Conservation (phyloP, 2,888 invertebrate genomes). For the Euphydryas editha region DNA sequence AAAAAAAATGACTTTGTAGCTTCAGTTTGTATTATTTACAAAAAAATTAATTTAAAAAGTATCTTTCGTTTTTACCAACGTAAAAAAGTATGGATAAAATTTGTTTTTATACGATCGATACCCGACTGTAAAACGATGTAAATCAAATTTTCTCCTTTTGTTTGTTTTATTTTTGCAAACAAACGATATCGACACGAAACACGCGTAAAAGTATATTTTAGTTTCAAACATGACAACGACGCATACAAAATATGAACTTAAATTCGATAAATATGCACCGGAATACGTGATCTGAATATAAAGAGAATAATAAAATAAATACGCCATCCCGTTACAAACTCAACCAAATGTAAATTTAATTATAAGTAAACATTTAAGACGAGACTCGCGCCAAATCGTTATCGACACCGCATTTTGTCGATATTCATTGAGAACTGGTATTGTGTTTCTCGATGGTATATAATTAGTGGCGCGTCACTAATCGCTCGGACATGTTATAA, state of each 20-base stretch:
- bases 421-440: conserved; percentile 57
- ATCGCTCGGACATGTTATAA: conserved; percentile 68
- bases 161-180: conserved; percentile 3
- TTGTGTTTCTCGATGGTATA: conserved; percentile 62
- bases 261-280: conserved; percentile 9
- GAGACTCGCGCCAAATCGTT: conserved; percentile 54
- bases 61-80: too few species aligned
- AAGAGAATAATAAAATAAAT: conserved; percentile 9
- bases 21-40: too few species aligned
- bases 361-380: conserved; percentile 41
- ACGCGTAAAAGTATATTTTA: conserved; percentile 5
- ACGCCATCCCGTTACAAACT: conserved; percentile 32
- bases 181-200: neutral
- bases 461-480: conserved; percentile 70
- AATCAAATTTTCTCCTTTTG: neutral
- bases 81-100: neutral
- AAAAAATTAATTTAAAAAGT: too few species aligned
- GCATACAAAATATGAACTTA: conserved; percentile 9
- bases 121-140: neutral
- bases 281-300: conserved; percentile 14
- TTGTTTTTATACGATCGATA: neutral
- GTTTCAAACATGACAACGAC: neutral
- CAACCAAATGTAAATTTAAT: conserved; percentile 40
- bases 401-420: conserved; percentile 70
- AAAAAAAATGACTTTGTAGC: too few species aligned